Conservation (phyloP, 1,140 invertebrate species). For the Mizuhopecten yessoensis region DNA sequence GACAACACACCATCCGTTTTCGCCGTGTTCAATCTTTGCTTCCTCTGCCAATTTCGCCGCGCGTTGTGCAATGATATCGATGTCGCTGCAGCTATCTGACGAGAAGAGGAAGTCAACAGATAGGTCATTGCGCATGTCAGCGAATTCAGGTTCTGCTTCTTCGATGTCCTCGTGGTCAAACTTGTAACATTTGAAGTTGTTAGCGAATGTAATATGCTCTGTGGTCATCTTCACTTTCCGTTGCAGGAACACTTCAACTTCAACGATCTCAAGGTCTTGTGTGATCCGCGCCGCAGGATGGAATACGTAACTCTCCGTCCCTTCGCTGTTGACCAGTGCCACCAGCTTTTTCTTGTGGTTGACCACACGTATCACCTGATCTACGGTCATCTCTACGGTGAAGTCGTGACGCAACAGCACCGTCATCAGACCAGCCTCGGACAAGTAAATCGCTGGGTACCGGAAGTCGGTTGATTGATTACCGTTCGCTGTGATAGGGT, state of each 20-base stretch:
- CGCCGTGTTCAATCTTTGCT: slow-evolving; percentile 69
- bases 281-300: slow-evolving; percentile 74
- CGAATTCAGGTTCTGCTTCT: slow-evolving; percentile 67
- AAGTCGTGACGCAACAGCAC: slow-evolving; percentile 77
- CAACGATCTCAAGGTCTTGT: slow-evolving; percentile 67
- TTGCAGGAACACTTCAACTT: slow-evolving; percentile 62
- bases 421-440: slow-evolving; percentile 75
- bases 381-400: slow-evolving; percentile 79
- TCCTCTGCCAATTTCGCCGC: slow-evolving; percentile 70
- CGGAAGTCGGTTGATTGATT: slow-evolving; percentile 63
- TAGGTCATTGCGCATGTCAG: slow-evolving; percentile 74
- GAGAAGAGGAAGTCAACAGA: slow-evolving; percentile 77
- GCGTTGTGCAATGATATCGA: slow-evolving; percentile 69
- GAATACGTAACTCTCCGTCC: slow-evolving; percentile 73
- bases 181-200: slow-evolving; percentile 65
- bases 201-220: slow-evolving; percentile 74
- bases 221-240: slow-evolving; percentile 68
- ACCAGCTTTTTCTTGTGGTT: slow-evolving; percentile 77
- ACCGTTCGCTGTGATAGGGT: background rate
- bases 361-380: slow-evolving; percentile 76
- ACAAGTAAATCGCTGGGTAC: slow-evolving; percentile 78
- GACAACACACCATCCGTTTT: slow-evolving; percentile 73
- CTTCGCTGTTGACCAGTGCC: slow-evolving; percentile 73
- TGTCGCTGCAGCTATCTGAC: slow-evolving; percentile 65
- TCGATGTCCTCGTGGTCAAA: slow-evolving; percentile 70